phyloP scores from a whole-genome alignment of 2,888 invertebrate species.

The Alloplasta piceator region DNA sequence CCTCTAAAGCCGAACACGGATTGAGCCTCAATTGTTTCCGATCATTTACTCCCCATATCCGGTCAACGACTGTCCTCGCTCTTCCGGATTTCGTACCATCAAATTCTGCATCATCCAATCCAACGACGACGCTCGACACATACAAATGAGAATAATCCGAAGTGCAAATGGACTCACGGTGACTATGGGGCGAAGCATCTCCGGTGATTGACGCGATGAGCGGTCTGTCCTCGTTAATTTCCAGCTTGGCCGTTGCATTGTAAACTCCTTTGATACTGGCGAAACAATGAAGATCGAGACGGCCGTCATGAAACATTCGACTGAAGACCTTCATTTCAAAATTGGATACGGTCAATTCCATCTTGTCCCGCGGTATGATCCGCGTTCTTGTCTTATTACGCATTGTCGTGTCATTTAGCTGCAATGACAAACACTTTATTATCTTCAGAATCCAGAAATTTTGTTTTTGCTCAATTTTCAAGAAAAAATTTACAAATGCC shows the following conservation, averaged over 20 bases:
- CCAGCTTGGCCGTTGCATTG: constrained; percentile 75
- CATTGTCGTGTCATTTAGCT: constrained; percentile 74
- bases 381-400: constrained; percentile 70
- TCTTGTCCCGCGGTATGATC: constrained; percentile 66
- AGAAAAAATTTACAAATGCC: too few species aligned
- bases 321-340: constrained; percentile 76
- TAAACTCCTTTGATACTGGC: constrained; percentile 78
- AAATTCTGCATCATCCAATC: too few species aligned
- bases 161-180: constrained; percentile 74
- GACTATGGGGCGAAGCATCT: constrained; percentile 79
- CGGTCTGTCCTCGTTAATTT: constrained; percentile 78
- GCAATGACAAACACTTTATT: constrained; percentile 58
- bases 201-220: constrained; percentile 80
- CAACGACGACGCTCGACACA: too few species aligned
- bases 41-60: too few species aligned
- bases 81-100: too few species aligned
- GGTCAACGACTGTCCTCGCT: too few species aligned
- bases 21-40: too few species aligned
- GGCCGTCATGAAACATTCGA: constrained; percentile 77
- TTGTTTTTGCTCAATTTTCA: too few species aligned
- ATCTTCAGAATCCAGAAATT: too few species aligned
- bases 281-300: constrained; percentile 77
- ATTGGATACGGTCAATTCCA: constrained; percentile 72
- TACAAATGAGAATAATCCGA: too few species aligned
- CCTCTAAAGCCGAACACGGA: too few species aligned